A percentile compares a stretch with the other conserved stretches of the same genome.
Evolutionary conservation across 2,113 vertebrate species (phyloP).

Genomic region (Petrocephalus microphthalmus): DNA sequence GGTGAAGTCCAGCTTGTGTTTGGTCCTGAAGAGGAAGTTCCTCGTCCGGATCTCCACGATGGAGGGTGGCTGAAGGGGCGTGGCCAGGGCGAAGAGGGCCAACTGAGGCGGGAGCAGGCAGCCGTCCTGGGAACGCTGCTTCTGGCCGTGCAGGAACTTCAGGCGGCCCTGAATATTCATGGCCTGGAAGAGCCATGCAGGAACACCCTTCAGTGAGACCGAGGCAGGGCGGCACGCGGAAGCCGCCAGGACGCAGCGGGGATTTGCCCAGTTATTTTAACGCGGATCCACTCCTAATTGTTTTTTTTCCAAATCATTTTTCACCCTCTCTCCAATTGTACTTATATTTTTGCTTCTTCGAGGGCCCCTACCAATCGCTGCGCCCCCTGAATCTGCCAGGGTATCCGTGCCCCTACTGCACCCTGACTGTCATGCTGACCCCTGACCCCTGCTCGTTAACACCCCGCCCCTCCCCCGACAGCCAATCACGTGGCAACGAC

Average conservation of each 20-base stretch:
- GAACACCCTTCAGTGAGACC: neutral
- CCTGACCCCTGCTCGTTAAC: neutral
- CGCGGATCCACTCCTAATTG: neutral
- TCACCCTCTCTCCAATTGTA: neutral
- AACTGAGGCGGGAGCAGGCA: slow-evolving; percentile 63
- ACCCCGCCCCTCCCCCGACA: neutral
- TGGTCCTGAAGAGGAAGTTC: slow-evolving; percentile 78
- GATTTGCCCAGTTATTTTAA: neutral
- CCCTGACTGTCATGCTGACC: neutral
- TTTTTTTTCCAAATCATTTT: neutral
- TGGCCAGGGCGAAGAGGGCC: slow-evolving; percentile 73
- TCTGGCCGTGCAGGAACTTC: slow-evolving; percentile 77
- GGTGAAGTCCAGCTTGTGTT: slow-evolving; percentile 80
- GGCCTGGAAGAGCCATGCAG: slow-evolving; percentile 53
- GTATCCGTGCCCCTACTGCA: neutral
- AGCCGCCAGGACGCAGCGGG: neutral
- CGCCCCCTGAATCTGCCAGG: neutral
- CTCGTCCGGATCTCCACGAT: slow-evolving; percentile 79
- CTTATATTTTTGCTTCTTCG: neutral
- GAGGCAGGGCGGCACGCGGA: neutral
- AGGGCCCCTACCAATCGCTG: neutral
- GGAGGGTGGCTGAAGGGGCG: slow-evolving; percentile 70
- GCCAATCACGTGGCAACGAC: neutral
- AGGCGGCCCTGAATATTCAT: slow-evolving; percentile 78
- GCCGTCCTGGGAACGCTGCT: slow-evolving; percentile 71